Conservation (phyloP, 2,888 invertebrate genomes). For the Cosmia pyralina region DNA sequence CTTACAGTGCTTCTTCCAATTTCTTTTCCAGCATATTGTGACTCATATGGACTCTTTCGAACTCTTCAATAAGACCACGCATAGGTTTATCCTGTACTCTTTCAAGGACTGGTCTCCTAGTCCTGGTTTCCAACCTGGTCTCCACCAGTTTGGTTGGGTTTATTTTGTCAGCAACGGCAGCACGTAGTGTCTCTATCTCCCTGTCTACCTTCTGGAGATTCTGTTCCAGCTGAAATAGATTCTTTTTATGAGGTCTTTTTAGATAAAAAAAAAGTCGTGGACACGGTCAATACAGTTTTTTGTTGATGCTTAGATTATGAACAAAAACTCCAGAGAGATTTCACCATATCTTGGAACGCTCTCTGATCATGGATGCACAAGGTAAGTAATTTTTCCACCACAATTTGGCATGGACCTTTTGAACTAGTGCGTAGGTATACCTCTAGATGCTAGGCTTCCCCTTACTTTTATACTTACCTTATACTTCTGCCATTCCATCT, state of each 20-base stretch:
- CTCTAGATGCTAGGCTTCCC: too few species aligned
- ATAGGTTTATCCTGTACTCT: constrained; percentile 92
- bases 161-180: constrained; percentile 93
- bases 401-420: too few species aligned
- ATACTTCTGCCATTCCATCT: constrained; percentile 96
- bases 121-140: constrained; percentile 95
- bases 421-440: too few species aligned
- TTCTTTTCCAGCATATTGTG: constrained; percentile 91
- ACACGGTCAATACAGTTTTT: too few species aligned
- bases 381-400: too few species aligned
- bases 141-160: constrained; percentile 96
- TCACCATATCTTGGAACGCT: too few species aligned
- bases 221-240: constrained; percentile 91
- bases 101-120: constrained; percentile 94
- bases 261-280: too few species aligned
- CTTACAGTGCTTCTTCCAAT: constrained; percentile 93
- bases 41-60: constrained; percentile 92
- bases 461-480: constrained; percentile 73
- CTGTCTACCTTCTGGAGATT: constrained; percentile 95
- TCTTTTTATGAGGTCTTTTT: too few species aligned
- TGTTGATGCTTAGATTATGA: too few species aligned
- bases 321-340: too few species aligned
- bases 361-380: too few species aligned
- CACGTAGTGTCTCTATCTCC: constrained; percentile 94
- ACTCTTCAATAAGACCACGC: constrained; percentile 93